A percentile compares a stretch with the other conserved stretches of the same genome.
Conservation (phyloP, 2,113 vertebrate genomes). For the Corydoras sp. region DNA sequence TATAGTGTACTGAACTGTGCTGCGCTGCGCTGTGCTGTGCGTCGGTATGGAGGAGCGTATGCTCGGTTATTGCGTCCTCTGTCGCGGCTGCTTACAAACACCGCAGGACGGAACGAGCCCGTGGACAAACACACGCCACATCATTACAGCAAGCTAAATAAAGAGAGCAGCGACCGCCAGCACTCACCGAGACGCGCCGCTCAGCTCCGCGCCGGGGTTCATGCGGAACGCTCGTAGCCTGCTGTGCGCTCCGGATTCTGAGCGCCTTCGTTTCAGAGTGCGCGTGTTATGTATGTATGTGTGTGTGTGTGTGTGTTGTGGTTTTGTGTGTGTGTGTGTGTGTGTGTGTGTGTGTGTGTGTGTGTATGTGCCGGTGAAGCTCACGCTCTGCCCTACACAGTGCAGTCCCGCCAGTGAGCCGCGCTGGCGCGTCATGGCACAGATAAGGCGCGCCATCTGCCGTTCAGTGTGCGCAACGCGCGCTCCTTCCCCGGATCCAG, state of each 20-base stretch:
- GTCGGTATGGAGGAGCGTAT: not conserved
- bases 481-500: too few species aligned
- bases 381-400: slow-evolving; percentile 12
- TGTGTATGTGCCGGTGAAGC: not conserved
- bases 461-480: not conserved
- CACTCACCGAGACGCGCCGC: not conserved
- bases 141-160: not conserved
- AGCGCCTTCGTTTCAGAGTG: not conserved
- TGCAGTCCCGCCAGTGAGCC: not conserved
- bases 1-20: too few species aligned
- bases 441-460: slow-evolving; percentile 12
- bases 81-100: not conserved
- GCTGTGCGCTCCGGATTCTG: not conserved
- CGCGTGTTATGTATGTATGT: not conserved
- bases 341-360: not conserved
- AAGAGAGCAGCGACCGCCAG: not conserved
- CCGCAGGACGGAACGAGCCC: not conserved
- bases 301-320: slow-evolving; percentile 3
- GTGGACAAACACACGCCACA: not conserved
- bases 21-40: not conserved
- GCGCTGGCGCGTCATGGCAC: slow-evolving; percentile 16
- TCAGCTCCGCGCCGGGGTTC: not conserved
- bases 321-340: slow-evolving; percentile 1
- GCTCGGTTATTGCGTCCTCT: not conserved
- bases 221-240: not conserved